phyloP scores from a whole-genome alignment of 2,888 invertebrate genomes.

The Cheilosia vulpina region DNA sequence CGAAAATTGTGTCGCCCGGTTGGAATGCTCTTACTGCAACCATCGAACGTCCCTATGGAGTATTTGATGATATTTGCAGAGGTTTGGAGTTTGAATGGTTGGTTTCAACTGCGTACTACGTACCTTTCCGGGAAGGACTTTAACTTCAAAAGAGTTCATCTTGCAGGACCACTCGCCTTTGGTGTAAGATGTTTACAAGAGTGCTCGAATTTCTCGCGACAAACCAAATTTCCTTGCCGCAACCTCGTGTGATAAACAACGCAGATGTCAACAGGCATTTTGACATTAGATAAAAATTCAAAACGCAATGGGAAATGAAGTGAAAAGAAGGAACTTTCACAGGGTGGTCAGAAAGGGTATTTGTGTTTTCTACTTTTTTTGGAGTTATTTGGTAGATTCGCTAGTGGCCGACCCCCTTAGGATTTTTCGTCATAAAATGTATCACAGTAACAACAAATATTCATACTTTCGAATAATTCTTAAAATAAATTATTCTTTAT shows the following conservation, averaged over 20 bases:
- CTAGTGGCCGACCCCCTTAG: too few relatives aligned
- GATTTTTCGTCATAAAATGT: too few relatives aligned
- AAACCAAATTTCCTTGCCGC: neutral
- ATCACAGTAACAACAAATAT: too few relatives aligned
- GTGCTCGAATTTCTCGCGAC: neutral
- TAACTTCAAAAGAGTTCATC: constrained; percentile 81
- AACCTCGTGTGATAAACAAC: constrained; percentile 63
- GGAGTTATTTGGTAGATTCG: too few relatives aligned
- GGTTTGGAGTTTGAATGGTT: neutral
- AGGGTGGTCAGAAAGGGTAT: neutral
- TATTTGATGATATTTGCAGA: neutral
- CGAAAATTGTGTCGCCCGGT: constrained; percentile 91
- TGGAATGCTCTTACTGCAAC: constrained; percentile 89
- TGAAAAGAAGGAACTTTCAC: neutral
- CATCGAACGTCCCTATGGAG: constrained; percentile 91
- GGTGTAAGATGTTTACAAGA: neutral
- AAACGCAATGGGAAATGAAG: neutral
- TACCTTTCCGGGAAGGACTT: constrained; percentile 80
- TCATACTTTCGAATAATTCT: too few relatives aligned
- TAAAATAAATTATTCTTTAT: too few relatives aligned
- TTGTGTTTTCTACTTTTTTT: too few relatives aligned
- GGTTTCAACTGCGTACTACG: neutral
- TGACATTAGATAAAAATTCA: constrained; percentile 2
- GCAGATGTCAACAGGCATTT: constrained; percentile 27
- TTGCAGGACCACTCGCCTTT: constrained; percentile 11